Evolutionary conservation across 1,140 invertebrate species (phyloP).

Genomic region (Tetramorium parvispinum): DNA sequence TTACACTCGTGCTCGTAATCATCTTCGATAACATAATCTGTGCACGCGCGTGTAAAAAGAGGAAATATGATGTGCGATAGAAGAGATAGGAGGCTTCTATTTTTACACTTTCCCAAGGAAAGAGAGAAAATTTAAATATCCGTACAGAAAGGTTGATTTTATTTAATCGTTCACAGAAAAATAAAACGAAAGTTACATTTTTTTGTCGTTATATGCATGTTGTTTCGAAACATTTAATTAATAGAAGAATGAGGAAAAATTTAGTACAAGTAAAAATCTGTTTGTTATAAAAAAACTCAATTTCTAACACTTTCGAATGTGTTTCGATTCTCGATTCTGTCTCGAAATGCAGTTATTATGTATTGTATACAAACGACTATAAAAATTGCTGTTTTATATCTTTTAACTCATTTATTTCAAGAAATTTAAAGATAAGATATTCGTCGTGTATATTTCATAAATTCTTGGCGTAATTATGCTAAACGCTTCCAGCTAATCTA

Average conservation of each 20-base stretch:
- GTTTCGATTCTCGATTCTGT: not conserved
- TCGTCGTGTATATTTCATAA: not conserved
- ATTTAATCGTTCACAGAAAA: not conserved
- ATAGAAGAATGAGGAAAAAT: not conserved
- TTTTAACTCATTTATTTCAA: not conserved
- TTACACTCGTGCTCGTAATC: not conserved
- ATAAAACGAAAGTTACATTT: not conserved
- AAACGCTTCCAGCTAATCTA: not conserved
- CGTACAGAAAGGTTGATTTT: not conserved
- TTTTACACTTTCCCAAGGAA: not conserved
- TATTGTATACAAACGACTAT: not conserved
- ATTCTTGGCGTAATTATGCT: not conserved
- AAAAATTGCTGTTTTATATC: not conserved
- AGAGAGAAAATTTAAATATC: not conserved
- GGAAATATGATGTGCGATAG: not conserved
- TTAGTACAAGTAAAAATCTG: not conserved
- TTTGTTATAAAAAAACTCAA: not conserved
- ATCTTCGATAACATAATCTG: constrained; percentile 13
- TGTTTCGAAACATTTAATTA: not conserved
- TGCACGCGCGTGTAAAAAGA: not conserved
- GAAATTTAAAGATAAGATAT: not conserved
- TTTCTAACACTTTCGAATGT: not conserved
- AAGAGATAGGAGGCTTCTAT: not conserved
- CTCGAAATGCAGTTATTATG: not conserved
- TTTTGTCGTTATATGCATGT: not conserved